Conservation (phyloP, 1,140 invertebrate species). For the Leptinotarsa lineolata region DNA sequence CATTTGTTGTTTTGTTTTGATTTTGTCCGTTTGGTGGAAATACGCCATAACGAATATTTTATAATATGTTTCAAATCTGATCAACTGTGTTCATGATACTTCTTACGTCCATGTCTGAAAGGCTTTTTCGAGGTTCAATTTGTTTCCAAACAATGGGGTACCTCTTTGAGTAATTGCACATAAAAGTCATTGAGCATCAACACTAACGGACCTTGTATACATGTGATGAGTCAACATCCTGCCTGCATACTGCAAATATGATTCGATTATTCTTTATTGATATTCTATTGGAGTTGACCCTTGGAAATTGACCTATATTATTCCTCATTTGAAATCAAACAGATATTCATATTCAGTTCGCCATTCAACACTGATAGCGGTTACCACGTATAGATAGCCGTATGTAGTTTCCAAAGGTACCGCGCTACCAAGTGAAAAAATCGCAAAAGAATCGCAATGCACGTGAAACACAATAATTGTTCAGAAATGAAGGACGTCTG, state of each 20-base stretch:
- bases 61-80: no score
- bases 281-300: not conserved
- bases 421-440: not conserved
- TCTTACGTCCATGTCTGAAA: no score
- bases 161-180: no score
- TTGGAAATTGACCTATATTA: constrained; percentile 2
- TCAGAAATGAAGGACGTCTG: not conserved
- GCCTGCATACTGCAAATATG: constrained; percentile 1
- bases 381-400: not conserved
- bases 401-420: not conserved
- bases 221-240: not conserved
- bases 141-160: no score
- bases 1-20: no score
- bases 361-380: not conserved
- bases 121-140: no score
- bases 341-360: not conserved
- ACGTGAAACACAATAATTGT: constrained; percentile 15
- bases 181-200: no score
- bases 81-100: no score
- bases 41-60: no score
- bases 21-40: no score
- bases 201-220: not conserved
- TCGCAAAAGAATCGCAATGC: not conserved
- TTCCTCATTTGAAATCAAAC: not conserved
- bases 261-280: constrained; percentile 2